Conservation (phyloP, 2,888 invertebrate species). For the Crioceris asparagi region DNA sequence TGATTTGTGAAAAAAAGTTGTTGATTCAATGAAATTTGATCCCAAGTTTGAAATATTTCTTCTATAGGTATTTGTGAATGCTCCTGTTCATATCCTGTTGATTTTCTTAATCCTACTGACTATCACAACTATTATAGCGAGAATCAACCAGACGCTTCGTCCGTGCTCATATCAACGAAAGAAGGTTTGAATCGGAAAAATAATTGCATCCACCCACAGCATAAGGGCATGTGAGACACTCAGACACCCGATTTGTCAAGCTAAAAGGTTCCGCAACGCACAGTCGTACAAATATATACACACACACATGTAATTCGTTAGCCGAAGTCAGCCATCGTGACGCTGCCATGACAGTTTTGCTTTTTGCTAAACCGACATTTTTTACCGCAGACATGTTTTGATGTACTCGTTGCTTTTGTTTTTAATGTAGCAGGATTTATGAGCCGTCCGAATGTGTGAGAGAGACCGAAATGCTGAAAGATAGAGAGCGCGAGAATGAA, state of each 20-base stretch:
- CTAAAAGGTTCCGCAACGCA: slow-evolving; percentile 37
- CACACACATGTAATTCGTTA: slow-evolving; percentile 37
- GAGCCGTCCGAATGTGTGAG: slow-evolving; percentile 18
- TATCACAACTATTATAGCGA: too few species aligned
- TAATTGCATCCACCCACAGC: slow-evolving; percentile 33
- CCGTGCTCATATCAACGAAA: slow-evolving; percentile 19
- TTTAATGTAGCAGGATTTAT: slow-evolving; percentile 36
- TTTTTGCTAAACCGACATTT: slow-evolving; percentile 35
- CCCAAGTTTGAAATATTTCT: too few species aligned
- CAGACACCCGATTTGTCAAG: slow-evolving; percentile 38
- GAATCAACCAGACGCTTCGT: too few species aligned
- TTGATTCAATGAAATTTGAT: too few species aligned
- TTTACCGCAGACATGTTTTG: slow-evolving; percentile 36
- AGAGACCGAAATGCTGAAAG: slow-evolving; percentile 22
- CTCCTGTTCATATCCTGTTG: too few species aligned
- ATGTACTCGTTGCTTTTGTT: slow-evolving; percentile 35
- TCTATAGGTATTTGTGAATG: too few species aligned
- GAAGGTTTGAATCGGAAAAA: slow-evolving; percentile 25
- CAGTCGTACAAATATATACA: neutral
- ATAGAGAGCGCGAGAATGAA: neutral
- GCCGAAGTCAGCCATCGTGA: slow-evolving; percentile 38
- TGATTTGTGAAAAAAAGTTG: too few species aligned
- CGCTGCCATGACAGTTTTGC: slow-evolving; percentile 33
- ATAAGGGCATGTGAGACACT: slow-evolving; percentile 24
- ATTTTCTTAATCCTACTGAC: too few species aligned